Percentiles rank a stretch among this genome's conserved stretches.
phyloP scores from a whole-genome alignment of 2,797 vertebrate species.

The Protonibea diacanthus region DNA sequence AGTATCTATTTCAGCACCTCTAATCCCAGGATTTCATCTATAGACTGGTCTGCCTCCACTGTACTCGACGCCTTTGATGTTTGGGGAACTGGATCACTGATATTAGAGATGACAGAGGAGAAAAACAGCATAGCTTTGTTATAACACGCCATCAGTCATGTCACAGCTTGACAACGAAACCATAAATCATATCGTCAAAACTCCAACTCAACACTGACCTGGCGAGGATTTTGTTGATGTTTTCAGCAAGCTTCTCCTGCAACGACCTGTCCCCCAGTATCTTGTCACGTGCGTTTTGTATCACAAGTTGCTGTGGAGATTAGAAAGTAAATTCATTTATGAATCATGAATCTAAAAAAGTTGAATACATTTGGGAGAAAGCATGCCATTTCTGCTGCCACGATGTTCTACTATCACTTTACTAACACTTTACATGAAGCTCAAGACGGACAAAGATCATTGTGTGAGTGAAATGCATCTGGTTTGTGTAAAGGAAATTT shows the following conservation, averaged over 20 bases:
- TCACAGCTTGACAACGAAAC: background rate
- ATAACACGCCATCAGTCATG: background rate
- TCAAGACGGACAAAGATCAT: background rate
- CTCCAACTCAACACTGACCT: constrained; percentile 84
- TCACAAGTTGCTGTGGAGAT: constrained; percentile 94
- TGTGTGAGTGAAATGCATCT: background rate
- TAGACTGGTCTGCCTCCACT: constrained; percentile 92
- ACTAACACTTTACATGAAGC: background rate
- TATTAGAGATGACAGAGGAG: constrained; percentile 16
- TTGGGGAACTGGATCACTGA: constrained; percentile 89
- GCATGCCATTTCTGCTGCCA: too few relatives aligned
- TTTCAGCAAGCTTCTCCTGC: constrained; percentile 98
- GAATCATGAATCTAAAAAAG: background rate
- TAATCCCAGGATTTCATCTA: constrained; percentile 97
- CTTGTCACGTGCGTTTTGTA: constrained; percentile 98
- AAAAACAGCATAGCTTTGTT: background rate
- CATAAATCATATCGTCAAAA: background rate
- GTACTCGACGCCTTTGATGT: constrained; percentile 86
- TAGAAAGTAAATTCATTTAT: background rate
- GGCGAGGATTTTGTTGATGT: constrained; percentile 97
- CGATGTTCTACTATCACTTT: too few relatives aligned
- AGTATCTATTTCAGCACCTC: constrained; percentile 84
- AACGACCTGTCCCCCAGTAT: constrained; percentile 95
- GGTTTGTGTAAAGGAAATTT: background rate
- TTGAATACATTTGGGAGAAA: background rate